phyloP scores from a whole-genome alignment of 2,113 vertebrate species.

The Muntiacus muntjak region DNA sequence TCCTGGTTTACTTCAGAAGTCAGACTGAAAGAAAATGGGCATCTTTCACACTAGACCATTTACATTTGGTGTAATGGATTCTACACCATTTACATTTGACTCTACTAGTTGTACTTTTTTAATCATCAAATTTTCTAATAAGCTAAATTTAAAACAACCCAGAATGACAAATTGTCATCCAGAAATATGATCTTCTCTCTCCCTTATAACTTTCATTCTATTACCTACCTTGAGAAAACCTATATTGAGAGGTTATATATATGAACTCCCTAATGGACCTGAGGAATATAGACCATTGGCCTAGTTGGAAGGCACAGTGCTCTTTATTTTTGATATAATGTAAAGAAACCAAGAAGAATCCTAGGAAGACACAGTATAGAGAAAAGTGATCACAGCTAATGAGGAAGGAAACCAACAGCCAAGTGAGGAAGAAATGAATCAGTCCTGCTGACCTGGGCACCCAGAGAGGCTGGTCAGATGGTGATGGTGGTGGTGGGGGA shows the following conservation, averaged over 20 bases:
- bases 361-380: neutral
- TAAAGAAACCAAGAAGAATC: neutral
- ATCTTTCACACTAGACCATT: neutral
- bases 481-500: neutral
- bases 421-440: neutral
- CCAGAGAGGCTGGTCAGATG: neutral
- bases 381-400: neutral
- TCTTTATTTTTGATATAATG: neutral
- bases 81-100: neutral
- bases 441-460: neutral
- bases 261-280: neutral
- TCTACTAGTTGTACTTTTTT: neutral
- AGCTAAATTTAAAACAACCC: conserved; percentile 17
- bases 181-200: neutral
- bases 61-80: neutral
- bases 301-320: neutral
- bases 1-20: neutral
- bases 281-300: neutral
- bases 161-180: neutral
- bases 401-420: neutral
- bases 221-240: neutral
- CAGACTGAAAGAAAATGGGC: neutral
- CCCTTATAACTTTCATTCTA: neutral
- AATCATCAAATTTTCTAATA: neutral
- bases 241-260: neutral